Evolutionary conservation across 2,113 vertebrate species (phyloP).

Genomic region (Chauna torquata): DNA sequence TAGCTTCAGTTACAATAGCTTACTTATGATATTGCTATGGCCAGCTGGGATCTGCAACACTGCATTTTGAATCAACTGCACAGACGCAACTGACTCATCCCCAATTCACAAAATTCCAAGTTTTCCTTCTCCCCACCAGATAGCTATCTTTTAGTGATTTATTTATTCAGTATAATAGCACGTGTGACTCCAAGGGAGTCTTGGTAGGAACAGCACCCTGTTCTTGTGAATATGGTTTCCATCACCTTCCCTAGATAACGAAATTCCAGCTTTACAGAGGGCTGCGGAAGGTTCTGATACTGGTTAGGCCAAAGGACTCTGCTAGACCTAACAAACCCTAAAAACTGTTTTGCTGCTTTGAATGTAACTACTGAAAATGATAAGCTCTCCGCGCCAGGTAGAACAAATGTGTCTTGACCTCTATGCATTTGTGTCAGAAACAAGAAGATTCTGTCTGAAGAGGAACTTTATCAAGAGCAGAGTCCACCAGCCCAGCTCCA

Average conservation of each 20-base stretch:
- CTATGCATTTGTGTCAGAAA: neutral
- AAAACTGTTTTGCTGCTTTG: neutral
- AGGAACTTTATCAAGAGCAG: neutral
- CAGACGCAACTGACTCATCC: neutral
- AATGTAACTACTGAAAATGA: neutral
- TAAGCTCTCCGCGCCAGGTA: neutral
- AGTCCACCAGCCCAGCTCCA: neutral
- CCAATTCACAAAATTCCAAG: neutral
- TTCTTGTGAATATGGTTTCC: neutral
- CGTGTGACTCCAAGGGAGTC: fast-evolving
- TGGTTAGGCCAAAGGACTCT: neutral
- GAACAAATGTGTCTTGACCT: neutral
- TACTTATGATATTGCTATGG: neutral
- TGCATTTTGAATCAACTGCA: neutral
- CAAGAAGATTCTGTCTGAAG: neutral
- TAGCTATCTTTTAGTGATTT: neutral
- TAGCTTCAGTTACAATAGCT: neutral
- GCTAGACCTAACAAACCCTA: neutral
- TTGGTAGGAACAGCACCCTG: neutral
- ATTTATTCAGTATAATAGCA: neutral
- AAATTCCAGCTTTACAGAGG: neutral
- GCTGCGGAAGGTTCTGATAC: neutral
- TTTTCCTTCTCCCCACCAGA: neutral
- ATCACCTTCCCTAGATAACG: neutral
- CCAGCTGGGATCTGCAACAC: neutral